phyloP scores from a whole-genome alignment of 1,140 invertebrate species.

The Papilio polytes region DNA sequence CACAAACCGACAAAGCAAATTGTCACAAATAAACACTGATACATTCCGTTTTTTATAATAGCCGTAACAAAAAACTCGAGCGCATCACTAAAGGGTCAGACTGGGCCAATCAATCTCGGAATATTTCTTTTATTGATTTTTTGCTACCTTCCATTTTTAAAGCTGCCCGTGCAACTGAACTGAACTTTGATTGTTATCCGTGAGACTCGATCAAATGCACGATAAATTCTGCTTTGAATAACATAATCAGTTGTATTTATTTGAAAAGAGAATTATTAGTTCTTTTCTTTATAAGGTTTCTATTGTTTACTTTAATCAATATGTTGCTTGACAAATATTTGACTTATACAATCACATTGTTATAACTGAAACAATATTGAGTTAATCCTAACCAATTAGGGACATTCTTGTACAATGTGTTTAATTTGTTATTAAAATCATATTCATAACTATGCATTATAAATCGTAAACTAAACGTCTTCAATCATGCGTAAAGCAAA shows the following conservation, averaged over 20 bases:
- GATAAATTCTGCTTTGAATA: constrained; percentile 52
- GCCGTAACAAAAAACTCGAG: constrained; percentile 67
- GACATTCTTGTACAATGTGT: background rate
- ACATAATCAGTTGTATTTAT: constrained; percentile 39
- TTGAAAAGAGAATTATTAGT: constrained; percentile 26
- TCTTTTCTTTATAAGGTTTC: background rate
- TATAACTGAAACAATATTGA: background rate
- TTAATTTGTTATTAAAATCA: background rate
- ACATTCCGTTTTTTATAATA: constrained; percentile 79
- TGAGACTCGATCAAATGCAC: constrained; percentile 71
- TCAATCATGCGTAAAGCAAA: constrained; percentile 17
- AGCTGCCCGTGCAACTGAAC: constrained; percentile 60
- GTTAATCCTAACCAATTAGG: background rate
- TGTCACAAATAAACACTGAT: constrained; percentile 84
- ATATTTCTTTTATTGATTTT: constrained; percentile 80
- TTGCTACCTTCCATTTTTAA: constrained; percentile 56
- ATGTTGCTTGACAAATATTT: background rate
- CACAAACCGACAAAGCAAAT: constrained; percentile 83
- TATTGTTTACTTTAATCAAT: constrained; percentile 20
- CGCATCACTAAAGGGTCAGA: constrained; percentile 80
- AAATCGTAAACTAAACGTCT: constrained; percentile 15
- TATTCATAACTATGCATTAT: constrained; percentile 10
- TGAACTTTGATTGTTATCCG: constrained; percentile 76
- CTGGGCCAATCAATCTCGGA: constrained; percentile 81
- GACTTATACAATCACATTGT: background rate